Conservation (phyloP, 2,797 vertebrate genomes). For the Numenius phaeopus region DNA sequence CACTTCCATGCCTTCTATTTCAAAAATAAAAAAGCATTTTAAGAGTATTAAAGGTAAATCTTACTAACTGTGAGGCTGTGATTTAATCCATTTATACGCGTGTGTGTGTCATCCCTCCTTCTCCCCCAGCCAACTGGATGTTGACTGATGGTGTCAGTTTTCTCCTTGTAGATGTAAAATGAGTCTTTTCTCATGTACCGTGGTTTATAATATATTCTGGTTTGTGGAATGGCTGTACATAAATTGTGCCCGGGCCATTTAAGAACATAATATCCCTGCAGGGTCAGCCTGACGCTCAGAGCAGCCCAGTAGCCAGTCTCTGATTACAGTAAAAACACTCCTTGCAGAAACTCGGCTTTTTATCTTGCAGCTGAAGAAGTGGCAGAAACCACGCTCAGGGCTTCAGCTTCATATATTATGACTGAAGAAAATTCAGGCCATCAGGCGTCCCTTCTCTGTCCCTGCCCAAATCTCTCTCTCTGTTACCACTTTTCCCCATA, state of each 20-base stretch:
- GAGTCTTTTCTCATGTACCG: not conserved
- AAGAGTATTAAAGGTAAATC: constrained; percentile 33
- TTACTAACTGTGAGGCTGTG: not conserved
- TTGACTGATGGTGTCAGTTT: constrained; percentile 43
- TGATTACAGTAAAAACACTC: not conserved
- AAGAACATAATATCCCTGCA: not conserved
- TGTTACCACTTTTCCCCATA: not conserved
- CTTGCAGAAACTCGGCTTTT: not conserved
- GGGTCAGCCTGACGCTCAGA: not conserved
- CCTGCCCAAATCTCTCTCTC: not conserved
- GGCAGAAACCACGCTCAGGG: not conserved
- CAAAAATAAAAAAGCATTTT: constrained; percentile 5
- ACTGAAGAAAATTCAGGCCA: not conserved
- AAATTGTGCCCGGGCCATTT: not conserved
- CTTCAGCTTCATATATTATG: not conserved
- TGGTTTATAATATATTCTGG: not conserved
- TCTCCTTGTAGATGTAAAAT: constrained; percentile 29
- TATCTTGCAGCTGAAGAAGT: not conserved
- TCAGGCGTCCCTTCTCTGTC: not conserved
- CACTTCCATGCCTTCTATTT: not conserved
- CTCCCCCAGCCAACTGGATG: constrained; percentile 1
- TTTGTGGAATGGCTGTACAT: not conserved
- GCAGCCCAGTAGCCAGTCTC: not conserved
- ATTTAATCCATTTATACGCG: constrained; percentile 15
- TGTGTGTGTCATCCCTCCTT: constrained; percentile 9